Conservation (phyloP, 2,888 invertebrate genomes). For the Rotaria macrura region DNA sequence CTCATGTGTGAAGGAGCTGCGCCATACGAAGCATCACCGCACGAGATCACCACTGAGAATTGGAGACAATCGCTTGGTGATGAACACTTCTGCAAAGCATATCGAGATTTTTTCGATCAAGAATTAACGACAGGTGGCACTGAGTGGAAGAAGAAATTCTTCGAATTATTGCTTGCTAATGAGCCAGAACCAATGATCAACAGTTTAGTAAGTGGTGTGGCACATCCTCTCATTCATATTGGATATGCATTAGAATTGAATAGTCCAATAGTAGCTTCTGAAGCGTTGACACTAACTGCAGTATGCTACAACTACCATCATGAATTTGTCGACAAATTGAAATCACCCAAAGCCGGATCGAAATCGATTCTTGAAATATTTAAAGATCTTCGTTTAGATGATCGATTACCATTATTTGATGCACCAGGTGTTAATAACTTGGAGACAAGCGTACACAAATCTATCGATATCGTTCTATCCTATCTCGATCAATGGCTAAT, state of each 20-base stretch:
- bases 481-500: not conserved
- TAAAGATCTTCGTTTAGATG: not conserved
- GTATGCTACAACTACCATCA: not conserved
- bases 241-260: not conserved
- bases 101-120: not conserved
- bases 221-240: slow-evolving; percentile 8
- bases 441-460: not conserved
- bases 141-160: not conserved
- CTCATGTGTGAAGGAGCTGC: not conserved
- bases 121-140: not conserved
- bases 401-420: slow-evolving; percentile 3
- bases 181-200: not conserved
- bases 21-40: not conserved
- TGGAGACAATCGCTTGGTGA: not conserved
- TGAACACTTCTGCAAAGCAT: not conserved
- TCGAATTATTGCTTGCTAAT: not conserved
- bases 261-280: not conserved
- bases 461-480: not conserved
- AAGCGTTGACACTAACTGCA: not conserved
- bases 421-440: not conserved
- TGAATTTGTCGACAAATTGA: not conserved
- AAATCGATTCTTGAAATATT: not conserved
- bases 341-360: not conserved
- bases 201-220: not conserved
- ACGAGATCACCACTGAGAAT: not conserved